Evolutionary conservation across 2,888 invertebrate species (phyloP).

Genomic region (Mesorhabditis spiculigera): DNA sequence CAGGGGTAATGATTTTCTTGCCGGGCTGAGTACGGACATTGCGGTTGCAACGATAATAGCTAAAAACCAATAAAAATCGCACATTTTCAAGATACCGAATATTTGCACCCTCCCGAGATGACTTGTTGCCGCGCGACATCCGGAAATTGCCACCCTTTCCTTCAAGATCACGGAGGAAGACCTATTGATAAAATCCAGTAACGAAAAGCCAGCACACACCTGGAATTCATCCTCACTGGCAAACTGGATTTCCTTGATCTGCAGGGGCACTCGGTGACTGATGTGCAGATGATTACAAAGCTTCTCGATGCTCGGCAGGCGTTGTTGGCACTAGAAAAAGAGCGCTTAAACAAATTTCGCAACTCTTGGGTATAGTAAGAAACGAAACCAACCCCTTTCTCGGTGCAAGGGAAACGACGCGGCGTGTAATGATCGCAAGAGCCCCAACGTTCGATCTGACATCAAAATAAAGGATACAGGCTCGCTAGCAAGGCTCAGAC

Average conservation of each 20-base stretch:
- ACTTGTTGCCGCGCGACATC: constrained; percentile 44
- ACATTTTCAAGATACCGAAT: neutral
- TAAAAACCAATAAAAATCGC: constrained; percentile 17
- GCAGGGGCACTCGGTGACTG: constrained; percentile 31
- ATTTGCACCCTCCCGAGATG: constrained; percentile 19
- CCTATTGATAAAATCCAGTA: constrained; percentile 7
- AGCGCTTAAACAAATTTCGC: too few species aligned
- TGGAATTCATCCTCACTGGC: constrained; percentile 32
- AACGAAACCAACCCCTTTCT: constrained; percentile 12
- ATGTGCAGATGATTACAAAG: constrained; percentile 38
- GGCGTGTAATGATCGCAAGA: constrained; percentile 39
- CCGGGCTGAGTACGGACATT: constrained; percentile 7
- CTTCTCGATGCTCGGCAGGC: constrained; percentile 38
- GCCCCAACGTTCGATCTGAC: constrained; percentile 15
- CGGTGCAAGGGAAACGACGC: constrained; percentile 35
- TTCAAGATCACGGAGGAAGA: constrained; percentile 36
- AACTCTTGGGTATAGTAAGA: too few species aligned
- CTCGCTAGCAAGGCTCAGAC: neutral
- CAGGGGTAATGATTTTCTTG: constrained; percentile 1
- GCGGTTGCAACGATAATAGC: constrained; percentile 37
- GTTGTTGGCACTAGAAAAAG: constrained; percentile 28
- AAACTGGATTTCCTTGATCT: constrained; percentile 31
- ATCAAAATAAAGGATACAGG: neutral
- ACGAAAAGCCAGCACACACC: constrained; percentile 1
- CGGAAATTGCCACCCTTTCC: constrained; percentile 44